Conservation (phyloP, 1,140 invertebrate species). For the Dinoponera quadriceps region DNA sequence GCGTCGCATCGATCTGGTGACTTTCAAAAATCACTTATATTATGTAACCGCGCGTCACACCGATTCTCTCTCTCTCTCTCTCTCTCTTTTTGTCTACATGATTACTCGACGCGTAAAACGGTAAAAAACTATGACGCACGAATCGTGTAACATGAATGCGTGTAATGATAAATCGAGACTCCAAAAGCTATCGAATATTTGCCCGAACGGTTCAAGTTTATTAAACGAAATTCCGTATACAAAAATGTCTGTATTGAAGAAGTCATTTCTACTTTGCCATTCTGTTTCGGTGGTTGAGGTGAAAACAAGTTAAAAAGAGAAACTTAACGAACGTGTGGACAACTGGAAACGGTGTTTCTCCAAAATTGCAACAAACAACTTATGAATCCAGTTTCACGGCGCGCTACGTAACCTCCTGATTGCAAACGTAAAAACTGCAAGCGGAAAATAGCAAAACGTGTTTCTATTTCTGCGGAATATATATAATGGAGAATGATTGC, state of each 20-base stretch:
- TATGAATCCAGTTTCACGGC: too few species aligned
- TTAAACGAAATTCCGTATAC: neutral
- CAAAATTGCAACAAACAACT: too few species aligned
- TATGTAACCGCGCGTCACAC: slow-evolving; percentile 54
- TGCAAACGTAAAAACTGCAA: too few species aligned
- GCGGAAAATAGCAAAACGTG: neutral
- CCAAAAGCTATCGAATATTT: slow-evolving; percentile 8
- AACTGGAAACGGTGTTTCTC: too few species aligned
- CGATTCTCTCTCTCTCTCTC: slow-evolving; percentile 1
- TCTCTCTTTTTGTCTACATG: slow-evolving; percentile 23
- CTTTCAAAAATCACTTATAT: slow-evolving; percentile 46
- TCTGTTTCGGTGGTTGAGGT: too few species aligned
- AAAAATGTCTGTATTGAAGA: too few species aligned
- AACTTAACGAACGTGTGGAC: too few species aligned
- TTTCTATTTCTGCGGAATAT: neutral
- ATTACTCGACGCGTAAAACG: slow-evolving; percentile 26
- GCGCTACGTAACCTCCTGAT: too few species aligned
- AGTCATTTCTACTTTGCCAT: too few species aligned
- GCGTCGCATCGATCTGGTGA: neutral
- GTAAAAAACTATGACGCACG: slow-evolving; percentile 33
- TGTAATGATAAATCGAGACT: slow-evolving; percentile 6
- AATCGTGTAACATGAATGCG: slow-evolving; percentile 15
- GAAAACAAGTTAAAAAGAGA: too few species aligned
- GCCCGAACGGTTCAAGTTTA: neutral
- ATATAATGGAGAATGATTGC: too few species aligned